Conservation (phyloP, 2,797 vertebrate species). For the Muscicapa striata region DNA sequence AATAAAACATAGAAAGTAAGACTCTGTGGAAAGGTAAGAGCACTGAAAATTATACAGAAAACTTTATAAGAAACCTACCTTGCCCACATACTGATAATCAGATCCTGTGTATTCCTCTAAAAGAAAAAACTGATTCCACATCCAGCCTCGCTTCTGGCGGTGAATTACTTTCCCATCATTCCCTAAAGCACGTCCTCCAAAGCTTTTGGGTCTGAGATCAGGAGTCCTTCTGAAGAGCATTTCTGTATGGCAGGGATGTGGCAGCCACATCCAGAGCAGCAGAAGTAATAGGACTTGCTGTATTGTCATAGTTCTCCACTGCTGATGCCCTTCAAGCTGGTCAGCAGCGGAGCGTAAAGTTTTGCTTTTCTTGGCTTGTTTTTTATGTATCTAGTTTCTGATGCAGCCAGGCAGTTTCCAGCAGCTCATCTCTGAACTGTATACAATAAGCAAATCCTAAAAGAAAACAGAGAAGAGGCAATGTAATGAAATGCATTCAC, state of each 20-base stretch:
- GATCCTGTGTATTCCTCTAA: slow-evolving; percentile 93
- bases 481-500: not conserved
- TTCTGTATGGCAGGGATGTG: slow-evolving; percentile 70
- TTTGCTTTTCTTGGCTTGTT: not conserved
- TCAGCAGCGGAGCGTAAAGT: not conserved
- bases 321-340: not conserved
- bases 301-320: slow-evolving; percentile 73
- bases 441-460: slow-evolving; percentile 60
- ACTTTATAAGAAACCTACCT: slow-evolving; percentile 78
- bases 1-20: not conserved
- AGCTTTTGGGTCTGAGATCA: slow-evolving; percentile 72
- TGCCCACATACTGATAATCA: slow-evolving; percentile 93
- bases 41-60: not conserved
- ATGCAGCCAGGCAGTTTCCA: slow-evolving; percentile 27
- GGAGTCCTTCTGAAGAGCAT: slow-evolving; percentile 86
- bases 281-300: slow-evolving; percentile 69
- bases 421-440: slow-evolving; percentile 42
- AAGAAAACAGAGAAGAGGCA: slow-evolving; percentile 40
- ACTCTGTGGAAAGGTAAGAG: not conserved
- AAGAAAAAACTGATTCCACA: slow-evolving; percentile 98
- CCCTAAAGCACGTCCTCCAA: slow-evolving; percentile 64
- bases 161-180: slow-evolving; percentile 84
- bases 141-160: slow-evolving; percentile 94
- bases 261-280: slow-evolving; percentile 76
- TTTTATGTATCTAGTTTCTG: slow-evolving; percentile 46